A percentile compares a stretch with the other conserved stretches of the same genome.
These are phyloP conservation scores for Papilio gigon DNA, from an alignment of 2,888 invertebrate genomes.

Conservation along the genomic window DNA sequence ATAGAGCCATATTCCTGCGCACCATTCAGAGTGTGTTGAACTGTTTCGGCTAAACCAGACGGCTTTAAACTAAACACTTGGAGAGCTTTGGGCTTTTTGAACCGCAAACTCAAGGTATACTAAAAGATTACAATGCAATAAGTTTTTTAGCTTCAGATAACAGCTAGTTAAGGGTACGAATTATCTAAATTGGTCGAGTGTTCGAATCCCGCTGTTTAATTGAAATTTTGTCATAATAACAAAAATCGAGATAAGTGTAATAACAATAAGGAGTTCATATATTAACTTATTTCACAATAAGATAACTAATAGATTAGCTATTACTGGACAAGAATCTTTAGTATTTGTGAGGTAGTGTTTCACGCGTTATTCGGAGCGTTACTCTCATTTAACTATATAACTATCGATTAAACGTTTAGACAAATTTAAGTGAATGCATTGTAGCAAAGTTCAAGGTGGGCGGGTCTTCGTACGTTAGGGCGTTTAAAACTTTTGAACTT, in stretches of 20 bases:
- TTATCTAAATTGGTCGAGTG: no score
- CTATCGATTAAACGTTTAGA: constrained; percentile 30
- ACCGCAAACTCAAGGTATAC: neutral
- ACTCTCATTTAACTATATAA: constrained; percentile 16
- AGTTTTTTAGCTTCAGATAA: no score
- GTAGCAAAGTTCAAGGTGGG: constrained; percentile 55
- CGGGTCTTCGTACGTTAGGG: constrained; percentile 45
- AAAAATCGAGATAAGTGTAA: no score
- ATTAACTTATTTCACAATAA: no score
- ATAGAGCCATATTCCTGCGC: constrained; percentile 3
- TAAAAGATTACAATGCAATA: no score
- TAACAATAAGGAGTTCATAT: no score
- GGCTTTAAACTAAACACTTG: neutral
- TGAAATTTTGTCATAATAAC: no score
- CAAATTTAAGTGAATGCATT: constrained; percentile 49
- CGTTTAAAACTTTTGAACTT: constrained; percentile 44
- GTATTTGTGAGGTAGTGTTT: no score
- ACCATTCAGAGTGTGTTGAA: constrained; percentile 28
- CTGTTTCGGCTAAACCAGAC: constrained; percentile 15
- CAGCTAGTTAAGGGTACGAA: no score
- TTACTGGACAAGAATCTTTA: no score
- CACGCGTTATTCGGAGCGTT: neutral
- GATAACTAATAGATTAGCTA: no score
- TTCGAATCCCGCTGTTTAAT: no score
- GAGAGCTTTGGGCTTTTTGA: neutral